Evolutionary conservation across 2,888 invertebrate species (phyloP), one percentile per base, ranked within the genome.

Genomic region (Rotaria macrura): DNA sequence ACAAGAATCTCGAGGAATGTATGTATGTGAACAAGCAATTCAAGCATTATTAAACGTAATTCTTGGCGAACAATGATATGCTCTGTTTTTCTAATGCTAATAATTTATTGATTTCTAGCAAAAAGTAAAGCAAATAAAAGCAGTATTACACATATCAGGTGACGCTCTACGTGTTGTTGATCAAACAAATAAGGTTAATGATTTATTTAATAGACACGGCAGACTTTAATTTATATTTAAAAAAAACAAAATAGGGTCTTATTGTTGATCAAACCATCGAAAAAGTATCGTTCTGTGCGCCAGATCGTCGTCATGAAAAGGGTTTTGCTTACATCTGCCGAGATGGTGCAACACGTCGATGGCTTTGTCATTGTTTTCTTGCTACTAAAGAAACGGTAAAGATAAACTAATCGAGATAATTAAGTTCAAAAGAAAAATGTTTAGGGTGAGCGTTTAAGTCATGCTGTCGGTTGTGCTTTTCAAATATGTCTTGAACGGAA

Each of bases 201-300:
- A n/a, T 7, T 49, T 14, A 49, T 49, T 49, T 49, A 49, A 14
- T 2, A 49, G 10, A 49, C 2, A 49, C 10, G 17, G 2, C 17
- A 49, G 10, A 14, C 17, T 49, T 49, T 9, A 49, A 7, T 49
- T 49, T 49, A 49, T 49, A 14, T 9, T 14, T 17, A 49, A 49
- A 49, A 4, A 49, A 49, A 49, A 9, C 5, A 49, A 4, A 49
- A 49, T 49, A 49, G 92, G 79, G 49, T 20, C 93, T 99, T 87
- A 96, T 99, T 88, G 97, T 99, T 57, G 99, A 99, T 92, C 99
- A 99, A 92, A 99, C 98, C 40, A 99, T 99, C 87, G 99, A 99
- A 92, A 99, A 99, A 92, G 98, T 99, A 7, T 99, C 98, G n/a
- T 99, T 99, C 92, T 99, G 99, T 92, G 98, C 99, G 14, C 99